Base-by-base conservation (phyloP, 2,797 vertebrate species). In the Pangasius sanitwongsei region DNA sequence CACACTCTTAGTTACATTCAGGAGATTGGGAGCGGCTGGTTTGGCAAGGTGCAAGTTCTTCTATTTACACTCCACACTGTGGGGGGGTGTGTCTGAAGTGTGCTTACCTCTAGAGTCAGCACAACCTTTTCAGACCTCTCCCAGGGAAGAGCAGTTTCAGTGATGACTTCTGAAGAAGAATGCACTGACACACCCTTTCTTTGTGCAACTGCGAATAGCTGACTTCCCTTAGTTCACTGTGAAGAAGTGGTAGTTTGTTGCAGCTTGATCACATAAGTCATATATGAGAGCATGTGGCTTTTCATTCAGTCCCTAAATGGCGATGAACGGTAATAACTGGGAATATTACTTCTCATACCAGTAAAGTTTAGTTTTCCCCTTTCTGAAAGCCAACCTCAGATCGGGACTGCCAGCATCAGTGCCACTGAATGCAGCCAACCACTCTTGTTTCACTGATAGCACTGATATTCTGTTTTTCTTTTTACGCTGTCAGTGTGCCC, bases 1-100 rank as follows among this genome's bases (percentile, higher is more conserved):
- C 98, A 99, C 92, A 98, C 94, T 95, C 96, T 99, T 86, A 99
- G 97, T 94, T 99, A 99, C 92, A 99, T 99, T 92, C 98, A 99
- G 93, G 98, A 99, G 95, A 98, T 99, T 74, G 98, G 98, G 91
- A 97, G 94, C 86, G 98, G 98, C 92, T 99, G 97, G 97, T 99
- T 99, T 95, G 98, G 98, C 92, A 99, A 99, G 98, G 98, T 99
- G 93, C 94, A 67, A 37, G 44, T 61, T 25, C 25, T 83, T n/a
- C 85, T 89, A n/a, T 92, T 89, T 89, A 82, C 85, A 86, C 65
- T 86, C 8, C 23, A 69, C 48, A 67, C 6, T 44, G 82, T 75
- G 15, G 80, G 74, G 6, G 15, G 3, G 86, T 61, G 65, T 86
- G 44, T 59, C 34, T 75, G 48, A 50, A 65, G 63, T 69, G 28